Conservation (phyloP, 1,140 invertebrate species). For the Belonocnema kinseyi region DNA sequence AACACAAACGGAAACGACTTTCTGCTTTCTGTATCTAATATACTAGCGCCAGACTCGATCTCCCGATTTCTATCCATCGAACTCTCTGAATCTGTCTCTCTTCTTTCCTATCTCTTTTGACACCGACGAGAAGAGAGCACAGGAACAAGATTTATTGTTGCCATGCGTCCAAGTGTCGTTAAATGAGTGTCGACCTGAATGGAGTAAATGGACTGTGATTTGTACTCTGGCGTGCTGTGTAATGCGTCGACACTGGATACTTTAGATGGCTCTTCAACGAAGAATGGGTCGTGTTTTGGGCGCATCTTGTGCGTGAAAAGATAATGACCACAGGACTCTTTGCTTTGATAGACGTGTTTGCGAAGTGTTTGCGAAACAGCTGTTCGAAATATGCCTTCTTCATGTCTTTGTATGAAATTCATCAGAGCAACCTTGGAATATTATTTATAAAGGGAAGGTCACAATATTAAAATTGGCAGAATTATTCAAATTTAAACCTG, state of each 20-base stretch:
- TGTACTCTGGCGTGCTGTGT: conserved; percentile 69
- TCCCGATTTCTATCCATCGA: conserved; percentile 10
- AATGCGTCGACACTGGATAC: conserved; percentile 61
- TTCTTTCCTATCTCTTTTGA: conserved; percentile 28
- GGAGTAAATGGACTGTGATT: conserved; percentile 74
- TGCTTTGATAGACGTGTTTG: conserved; percentile 32
- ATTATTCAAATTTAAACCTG: conserved; percentile 36
- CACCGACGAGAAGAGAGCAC: conserved; percentile 27
- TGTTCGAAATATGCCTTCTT: conserved; percentile 38
- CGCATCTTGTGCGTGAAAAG: conserved; percentile 61
- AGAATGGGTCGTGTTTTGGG: conserved; percentile 69
- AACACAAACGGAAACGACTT: no score
- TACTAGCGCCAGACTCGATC: not conserved
- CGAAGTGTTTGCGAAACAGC: conserved; percentile 45
- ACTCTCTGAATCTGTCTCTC: conserved; percentile 8
- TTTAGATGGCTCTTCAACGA: conserved; percentile 43
- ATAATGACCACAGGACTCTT: conserved; percentile 65
- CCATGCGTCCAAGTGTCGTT: conserved; percentile 64
- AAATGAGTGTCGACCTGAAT: conserved; percentile 69
- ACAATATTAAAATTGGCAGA: not conserved
- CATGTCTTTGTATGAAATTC: not conserved
- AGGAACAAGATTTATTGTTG: conserved; percentile 62
- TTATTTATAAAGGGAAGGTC: not conserved
- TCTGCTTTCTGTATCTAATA: no score
- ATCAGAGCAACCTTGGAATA: not conserved